phyloP scores from a whole-genome alignment of 1,140 invertebrate species.

The Drosophila mojavensis region DNA sequence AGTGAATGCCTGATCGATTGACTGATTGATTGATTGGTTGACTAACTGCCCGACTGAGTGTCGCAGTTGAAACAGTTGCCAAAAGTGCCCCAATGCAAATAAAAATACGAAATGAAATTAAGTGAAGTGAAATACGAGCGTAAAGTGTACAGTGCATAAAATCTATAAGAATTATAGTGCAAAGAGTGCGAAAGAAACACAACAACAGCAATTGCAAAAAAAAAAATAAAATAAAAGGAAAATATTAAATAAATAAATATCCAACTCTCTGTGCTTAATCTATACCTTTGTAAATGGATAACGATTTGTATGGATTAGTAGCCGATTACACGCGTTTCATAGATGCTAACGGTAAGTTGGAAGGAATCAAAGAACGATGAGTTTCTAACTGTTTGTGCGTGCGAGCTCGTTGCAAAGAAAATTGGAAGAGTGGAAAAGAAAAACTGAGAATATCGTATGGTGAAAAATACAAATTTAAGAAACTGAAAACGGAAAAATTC shows the following conservation, averaged over 20 bases:
- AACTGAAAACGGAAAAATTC: too few species aligned
- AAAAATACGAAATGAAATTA: background rate
- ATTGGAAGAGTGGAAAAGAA: background rate
- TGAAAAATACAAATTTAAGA: background rate
- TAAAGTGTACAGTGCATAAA: slow-evolving; percentile 5
- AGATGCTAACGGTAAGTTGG: slow-evolving; percentile 69
- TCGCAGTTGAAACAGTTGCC: slow-evolving; percentile 8
- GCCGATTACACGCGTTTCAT: slow-evolving; percentile 68
- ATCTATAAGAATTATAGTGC: slow-evolving; percentile 5
- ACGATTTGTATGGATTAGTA: slow-evolving; percentile 70
- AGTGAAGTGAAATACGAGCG: background rate
- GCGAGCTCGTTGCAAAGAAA: slow-evolving; percentile 28
- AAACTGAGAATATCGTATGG: slow-evolving; percentile 2
- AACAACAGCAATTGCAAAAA: slow-evolving; percentile 2
- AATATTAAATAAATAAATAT: background rate
- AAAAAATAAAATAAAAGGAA: background rate
- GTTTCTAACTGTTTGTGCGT: background rate
- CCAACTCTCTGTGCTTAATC: background rate
- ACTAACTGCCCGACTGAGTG: too few species aligned
- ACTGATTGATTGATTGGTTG: slow-evolving; percentile 1
- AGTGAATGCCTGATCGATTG: background rate
- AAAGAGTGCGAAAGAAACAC: slow-evolving; percentile 7
- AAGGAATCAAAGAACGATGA: background rate
- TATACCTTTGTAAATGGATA: slow-evolving; percentile 59
- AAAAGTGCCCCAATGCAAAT: slow-evolving; percentile 12